A percentile compares a stretch with the other conserved stretches of the same genome.
Conservation (phyloP, 2,888 invertebrate species). For the Oeneis ivallda region DNA sequence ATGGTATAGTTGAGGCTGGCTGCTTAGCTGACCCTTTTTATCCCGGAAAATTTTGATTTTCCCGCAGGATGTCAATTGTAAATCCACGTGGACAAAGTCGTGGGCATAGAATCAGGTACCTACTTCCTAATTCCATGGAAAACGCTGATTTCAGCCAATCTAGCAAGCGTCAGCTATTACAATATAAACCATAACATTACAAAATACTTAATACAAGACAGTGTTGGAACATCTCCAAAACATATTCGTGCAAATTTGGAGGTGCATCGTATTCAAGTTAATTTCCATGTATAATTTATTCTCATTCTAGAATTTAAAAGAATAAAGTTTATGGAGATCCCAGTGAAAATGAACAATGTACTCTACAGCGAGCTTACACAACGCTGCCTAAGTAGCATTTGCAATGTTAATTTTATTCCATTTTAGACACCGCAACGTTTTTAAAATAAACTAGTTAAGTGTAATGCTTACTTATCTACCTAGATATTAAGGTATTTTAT, state of each 20-base stretch:
- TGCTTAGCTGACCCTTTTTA: no score
- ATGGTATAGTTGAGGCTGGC: no score
- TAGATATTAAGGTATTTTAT: constrained; percentile 32
- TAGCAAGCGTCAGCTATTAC: no score
- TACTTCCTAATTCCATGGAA: no score
- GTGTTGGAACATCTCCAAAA: constrained; percentile 24
- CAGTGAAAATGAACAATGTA: constrained; percentile 47
- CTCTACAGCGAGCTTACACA: constrained; percentile 41
- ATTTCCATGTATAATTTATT: constrained; percentile 39
- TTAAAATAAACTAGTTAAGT: constrained; percentile 38
- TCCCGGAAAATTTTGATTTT: no score
- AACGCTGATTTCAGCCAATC: no score
- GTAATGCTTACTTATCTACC: constrained; percentile 28
- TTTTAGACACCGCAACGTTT: constrained; percentile 44
- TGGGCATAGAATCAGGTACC: no score
- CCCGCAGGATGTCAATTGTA: no score
- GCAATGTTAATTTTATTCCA: constrained; percentile 49
- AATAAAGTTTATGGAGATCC: constrained; percentile 41
- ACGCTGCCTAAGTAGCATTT: constrained; percentile 43
- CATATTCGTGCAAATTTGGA: constrained; percentile 24
- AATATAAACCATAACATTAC: constrained; percentile 1
- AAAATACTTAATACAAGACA: constrained; percentile 14
- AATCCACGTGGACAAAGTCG: no score
- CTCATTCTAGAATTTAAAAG: constrained; percentile 36
- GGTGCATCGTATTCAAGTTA: constrained; percentile 33